Percentiles rank a stretch among this genome's conserved stretches.
phyloP scores from a whole-genome alignment of 2,888 invertebrate genomes.

The Tenthredo distinguenda region DNA sequence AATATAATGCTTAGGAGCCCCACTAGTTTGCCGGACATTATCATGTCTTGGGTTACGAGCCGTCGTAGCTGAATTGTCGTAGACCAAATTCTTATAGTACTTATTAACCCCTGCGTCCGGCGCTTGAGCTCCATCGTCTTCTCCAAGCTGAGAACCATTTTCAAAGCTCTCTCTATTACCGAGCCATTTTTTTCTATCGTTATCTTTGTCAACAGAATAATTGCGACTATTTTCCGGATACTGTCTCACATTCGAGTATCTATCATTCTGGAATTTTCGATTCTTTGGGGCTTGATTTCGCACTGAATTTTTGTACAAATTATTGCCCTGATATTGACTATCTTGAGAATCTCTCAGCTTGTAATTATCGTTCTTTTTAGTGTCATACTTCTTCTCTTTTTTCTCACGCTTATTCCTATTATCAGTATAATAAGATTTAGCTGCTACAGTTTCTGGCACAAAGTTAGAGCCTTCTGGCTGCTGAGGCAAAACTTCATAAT shows the following conservation, averaged over 20 bases:
- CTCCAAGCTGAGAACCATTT: neutral
- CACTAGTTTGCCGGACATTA: neutral
- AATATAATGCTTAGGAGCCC: slow-evolving; percentile 41
- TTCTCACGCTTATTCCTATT: slow-evolving; percentile 56
- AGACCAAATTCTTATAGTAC: slow-evolving; percentile 23
- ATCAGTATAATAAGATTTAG: slow-evolving; percentile 50
- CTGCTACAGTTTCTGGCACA: neutral
- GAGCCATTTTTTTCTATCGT: slow-evolving; percentile 50
- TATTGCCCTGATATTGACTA: slow-evolving; percentile 57
- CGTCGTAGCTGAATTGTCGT: neutral
- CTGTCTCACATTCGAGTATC: slow-evolving; percentile 57
- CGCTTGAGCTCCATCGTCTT: slow-evolving; percentile 34
- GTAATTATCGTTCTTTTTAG: slow-evolving; percentile 59
- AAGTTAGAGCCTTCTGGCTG: neutral
- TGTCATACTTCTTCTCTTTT: slow-evolving; percentile 61
- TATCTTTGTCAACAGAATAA: slow-evolving; percentile 51
- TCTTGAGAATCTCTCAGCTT: slow-evolving; percentile 60
- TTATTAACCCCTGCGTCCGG: slow-evolving; percentile 15
- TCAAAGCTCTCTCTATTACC: slow-evolving; percentile 36
- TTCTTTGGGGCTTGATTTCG: slow-evolving; percentile 53
- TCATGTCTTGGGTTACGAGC: slow-evolving; percentile 40
- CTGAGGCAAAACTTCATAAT: neutral
- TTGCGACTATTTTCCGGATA: slow-evolving; percentile 47
- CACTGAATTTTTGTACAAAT: slow-evolving; percentile 58
- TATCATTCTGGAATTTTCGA: slow-evolving; percentile 66